Base-by-base conservation (phyloP, 2,888 invertebrate species). In the Synergus umbraculus region DNA sequence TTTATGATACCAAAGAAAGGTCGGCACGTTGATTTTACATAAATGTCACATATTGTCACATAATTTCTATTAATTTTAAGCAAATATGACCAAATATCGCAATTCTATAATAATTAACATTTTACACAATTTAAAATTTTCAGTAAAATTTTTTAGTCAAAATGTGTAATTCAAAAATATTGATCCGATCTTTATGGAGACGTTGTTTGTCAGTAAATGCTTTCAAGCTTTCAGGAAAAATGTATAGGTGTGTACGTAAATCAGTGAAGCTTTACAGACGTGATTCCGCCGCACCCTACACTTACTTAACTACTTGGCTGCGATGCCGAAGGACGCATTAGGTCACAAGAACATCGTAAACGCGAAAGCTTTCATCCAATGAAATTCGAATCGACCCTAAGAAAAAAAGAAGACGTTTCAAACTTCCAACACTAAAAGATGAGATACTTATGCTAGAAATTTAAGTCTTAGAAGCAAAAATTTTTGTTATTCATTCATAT, bases 251-350 rank as follows among this genome's bases (percentile, higher is more conserved):
- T 37, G 15, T 73, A 10, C 37, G 73, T 49, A 73, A 73, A 63
- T 63, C 63, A 73, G 73, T n/a, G 54, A 41, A 54, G 73, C 54
- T 49, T 37, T 37, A 37, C 54, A 73, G 54, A 73, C 73, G 73
- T 54, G 73, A 73, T 73, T 54, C 54, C 13, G 29, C 37, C 73
- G 54, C 73, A 73, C 73, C 73, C 54, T 49, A 54, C 54, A 58
- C 73, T 73, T 73, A 73, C 73, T 73, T 73, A 73, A 73, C 37
- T 73, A 73, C 54, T 73, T 73, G 73, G 49, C 73, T 73, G 15
- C 37, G 73, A 49, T 54, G n/a, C 54, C 49, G 73, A 73, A 54
- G 73, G 73, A 54, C 73, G 41, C 54, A 54, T 54, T 73, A 37
- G 54, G 54, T 73, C 73, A 73, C 54, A 49, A 66, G n/a, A 66